These are phyloP conservation scores for Pinna nobilis DNA, from an alignment of 1,140 invertebrate species.

Conservation along the genomic window DNA sequence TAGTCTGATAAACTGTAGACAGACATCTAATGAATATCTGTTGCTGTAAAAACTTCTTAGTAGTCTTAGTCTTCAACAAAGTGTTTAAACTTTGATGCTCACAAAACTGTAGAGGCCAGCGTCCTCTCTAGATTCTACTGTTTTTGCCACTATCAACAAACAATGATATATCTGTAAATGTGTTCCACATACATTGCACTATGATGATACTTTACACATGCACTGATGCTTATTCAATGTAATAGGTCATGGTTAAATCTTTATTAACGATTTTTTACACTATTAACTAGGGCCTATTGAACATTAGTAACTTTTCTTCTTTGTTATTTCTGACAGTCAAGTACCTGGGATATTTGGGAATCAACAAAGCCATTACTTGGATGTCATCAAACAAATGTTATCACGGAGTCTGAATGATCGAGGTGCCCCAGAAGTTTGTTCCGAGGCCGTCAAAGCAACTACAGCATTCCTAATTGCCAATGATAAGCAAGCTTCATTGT, in stretches of 20 bases:
- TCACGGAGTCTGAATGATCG: slow-evolving; percentile 85
- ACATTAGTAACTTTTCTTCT: not conserved
- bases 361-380: slow-evolving; percentile 92
- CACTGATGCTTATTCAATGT: not conserved
- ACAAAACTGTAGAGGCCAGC: no score
- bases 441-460: slow-evolving; percentile 77
- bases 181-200: no score
- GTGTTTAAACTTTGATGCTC: no score
- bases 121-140: no score
- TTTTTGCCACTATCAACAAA: no score
- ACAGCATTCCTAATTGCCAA: slow-evolving; percentile 93
- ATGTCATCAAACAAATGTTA: slow-evolving; percentile 97
- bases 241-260: not conserved
- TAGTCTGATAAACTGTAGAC: no score
- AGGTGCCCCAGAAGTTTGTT: slow-evolving; percentile 79
- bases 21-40: no score
- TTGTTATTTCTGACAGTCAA: slow-evolving; percentile 80
- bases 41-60: no score
- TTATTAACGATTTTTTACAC: not conserved
- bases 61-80: no score
- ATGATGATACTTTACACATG: no score
- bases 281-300: slow-evolving; percentile 24
- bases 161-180: no score
- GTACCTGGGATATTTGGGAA: slow-evolving; percentile 98
- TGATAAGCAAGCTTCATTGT: slow-evolving; percentile 90